These are phyloP conservation scores for Amphipoea oculea DNA, from an alignment of 2,888 invertebrate species.

Conservation along the genomic window DNA sequence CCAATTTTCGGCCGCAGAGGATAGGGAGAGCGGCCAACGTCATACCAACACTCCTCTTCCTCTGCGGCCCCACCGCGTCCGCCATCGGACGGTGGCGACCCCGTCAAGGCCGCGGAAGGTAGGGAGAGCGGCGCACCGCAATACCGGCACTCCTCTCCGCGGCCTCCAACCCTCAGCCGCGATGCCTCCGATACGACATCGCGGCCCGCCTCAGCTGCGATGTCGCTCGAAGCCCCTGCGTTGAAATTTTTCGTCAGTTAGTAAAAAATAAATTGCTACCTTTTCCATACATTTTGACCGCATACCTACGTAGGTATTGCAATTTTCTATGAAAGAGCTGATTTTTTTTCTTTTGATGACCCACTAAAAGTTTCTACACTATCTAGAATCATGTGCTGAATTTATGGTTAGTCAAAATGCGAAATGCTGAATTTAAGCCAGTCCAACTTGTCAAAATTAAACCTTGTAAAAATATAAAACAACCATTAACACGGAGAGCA, in stretches of 20 bases:
- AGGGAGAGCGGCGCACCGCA: too few relatives aligned
- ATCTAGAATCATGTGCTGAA: neutral
- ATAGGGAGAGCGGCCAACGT: too few relatives aligned
- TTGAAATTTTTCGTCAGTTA: neutral
- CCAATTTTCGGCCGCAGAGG: too few relatives aligned
- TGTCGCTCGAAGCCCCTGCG: neutral
- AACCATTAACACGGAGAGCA: slow-evolving; percentile 31
- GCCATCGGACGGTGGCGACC: too few relatives aligned
- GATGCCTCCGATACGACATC: too few relatives aligned
- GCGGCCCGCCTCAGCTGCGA: too few relatives aligned
- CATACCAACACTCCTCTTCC: too few relatives aligned
- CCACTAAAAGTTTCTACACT: neutral
- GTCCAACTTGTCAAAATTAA: neutral
- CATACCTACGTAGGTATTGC: neutral
- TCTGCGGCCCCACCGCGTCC: too few relatives aligned
- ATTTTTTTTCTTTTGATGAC: neutral
- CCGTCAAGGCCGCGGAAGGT: too few relatives aligned
- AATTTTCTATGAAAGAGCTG: neutral
- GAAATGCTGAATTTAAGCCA: neutral
- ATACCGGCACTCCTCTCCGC: too few relatives aligned
- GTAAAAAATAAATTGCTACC: neutral
- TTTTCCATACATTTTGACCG: neutral
- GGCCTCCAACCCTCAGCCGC: too few relatives aligned
- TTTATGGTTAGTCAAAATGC: neutral
- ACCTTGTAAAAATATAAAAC: slow-evolving; percentile 43